These are phyloP conservation scores for Trachemys scripta DNA, from an alignment of 2,113 vertebrate species.

Conservation along the genomic window DNA sequence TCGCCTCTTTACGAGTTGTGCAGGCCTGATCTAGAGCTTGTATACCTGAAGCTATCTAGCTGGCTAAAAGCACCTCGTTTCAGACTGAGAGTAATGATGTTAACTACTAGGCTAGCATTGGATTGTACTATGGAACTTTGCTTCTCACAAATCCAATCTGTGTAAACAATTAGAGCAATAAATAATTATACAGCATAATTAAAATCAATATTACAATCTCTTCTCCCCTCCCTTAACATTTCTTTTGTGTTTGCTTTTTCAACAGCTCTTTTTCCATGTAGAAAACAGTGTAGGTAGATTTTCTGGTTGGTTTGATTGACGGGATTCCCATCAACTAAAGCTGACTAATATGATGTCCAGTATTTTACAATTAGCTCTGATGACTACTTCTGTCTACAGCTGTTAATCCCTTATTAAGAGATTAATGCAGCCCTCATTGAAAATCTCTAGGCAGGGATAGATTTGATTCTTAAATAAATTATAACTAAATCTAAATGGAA, in stretches of 20 bases:
- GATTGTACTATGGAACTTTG: background rate
- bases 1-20: too few species aligned
- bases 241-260: background rate
- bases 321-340: conserved; percentile 28
- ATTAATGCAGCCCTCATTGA: conserved; percentile 54
- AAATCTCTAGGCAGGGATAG: conserved; percentile 43
- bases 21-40: background rate
- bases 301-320: background rate
- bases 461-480: conserved; percentile 66
- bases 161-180: conserved; percentile 41
- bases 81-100: conserved; percentile 36
- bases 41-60: background rate
- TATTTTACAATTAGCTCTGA: conserved; percentile 62
- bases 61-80: conserved; percentile 39
- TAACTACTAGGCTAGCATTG: conserved; percentile 15
- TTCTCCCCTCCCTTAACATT: background rate
- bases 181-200: conserved; percentile 41
- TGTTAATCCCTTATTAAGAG: conserved; percentile 70
- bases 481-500: conserved; percentile 56
- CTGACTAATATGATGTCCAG: conserved; percentile 36
- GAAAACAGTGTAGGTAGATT: background rate
- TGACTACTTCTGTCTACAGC: conserved; percentile 63
- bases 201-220: conserved; percentile 47
- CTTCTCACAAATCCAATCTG: conserved; percentile 42
- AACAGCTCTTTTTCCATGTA: background rate